phyloP scores from a whole-genome alignment of 2,113 vertebrate genomes.

The Charina bottae region DNA sequence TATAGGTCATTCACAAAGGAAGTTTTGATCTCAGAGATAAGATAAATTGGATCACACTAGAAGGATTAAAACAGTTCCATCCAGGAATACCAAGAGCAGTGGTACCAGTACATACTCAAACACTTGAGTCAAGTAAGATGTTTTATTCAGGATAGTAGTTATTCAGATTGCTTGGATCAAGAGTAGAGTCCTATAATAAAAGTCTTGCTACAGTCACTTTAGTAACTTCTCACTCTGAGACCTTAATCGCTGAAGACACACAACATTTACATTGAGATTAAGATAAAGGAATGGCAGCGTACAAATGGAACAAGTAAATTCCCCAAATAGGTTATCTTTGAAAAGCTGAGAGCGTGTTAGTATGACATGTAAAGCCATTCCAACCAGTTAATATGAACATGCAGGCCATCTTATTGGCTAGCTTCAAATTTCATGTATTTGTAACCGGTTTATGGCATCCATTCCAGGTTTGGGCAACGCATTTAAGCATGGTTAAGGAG shows the following conservation, averaged over 20 bases:
- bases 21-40: background rate
- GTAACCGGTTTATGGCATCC: too few species aligned
- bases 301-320: background rate
- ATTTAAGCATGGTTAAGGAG: too few species aligned
- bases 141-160: background rate
- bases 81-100: background rate
- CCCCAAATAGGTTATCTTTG: background rate
- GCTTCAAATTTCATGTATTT: too few species aligned
- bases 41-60: background rate
- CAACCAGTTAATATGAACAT: too few species aligned
- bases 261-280: background rate
- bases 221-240: background rate
- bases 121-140: background rate
- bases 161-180: background rate
- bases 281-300: background rate
- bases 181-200: background rate
- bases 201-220: background rate
- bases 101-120: background rate
- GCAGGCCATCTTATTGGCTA: too few species aligned
- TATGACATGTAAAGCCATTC: too few species aligned
- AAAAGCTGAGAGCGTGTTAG: background rate
- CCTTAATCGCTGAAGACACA: background rate
- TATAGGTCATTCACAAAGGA: background rate
- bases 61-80: background rate
- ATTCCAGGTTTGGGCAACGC: too few species aligned